Conservation (phyloP, 2,113 vertebrate species). For the Takifugu flavidus region DNA sequence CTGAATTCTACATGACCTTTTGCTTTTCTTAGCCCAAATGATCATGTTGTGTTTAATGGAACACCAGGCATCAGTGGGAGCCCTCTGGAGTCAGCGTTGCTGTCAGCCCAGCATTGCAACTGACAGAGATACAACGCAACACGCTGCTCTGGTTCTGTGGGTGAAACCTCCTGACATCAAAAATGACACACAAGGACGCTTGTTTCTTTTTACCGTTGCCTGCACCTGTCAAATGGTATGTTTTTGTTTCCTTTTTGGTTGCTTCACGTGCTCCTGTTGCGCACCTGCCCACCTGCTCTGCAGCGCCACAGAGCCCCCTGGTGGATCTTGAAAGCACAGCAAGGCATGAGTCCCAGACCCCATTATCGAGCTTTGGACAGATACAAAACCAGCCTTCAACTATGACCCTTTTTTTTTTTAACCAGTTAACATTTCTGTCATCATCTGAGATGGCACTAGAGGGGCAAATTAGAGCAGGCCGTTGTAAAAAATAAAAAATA, state of each 20-base stretch:
- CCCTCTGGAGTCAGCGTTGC: conserved; percentile 6
- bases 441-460: conserved; percentile 43
- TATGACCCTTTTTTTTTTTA: conserved; percentile 2
- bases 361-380: conserved; percentile 11
- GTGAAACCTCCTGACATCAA: conserved; percentile 53
- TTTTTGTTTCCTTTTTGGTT: conserved; percentile 6
- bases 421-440: conserved; percentile 26
- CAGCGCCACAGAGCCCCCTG: conserved; percentile 66
- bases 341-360: conserved; percentile 1
- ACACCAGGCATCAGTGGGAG: conserved; percentile 7
- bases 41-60: conserved; percentile 6
- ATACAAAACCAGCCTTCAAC: conserved; percentile 22
- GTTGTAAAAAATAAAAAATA: conserved; percentile 42
- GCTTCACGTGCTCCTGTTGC: neutral
- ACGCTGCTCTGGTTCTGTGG: conserved; percentile 38
- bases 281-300: conserved; percentile 15
- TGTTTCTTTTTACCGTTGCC: conserved; percentile 49
- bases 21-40: conserved; percentile 32
- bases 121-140: conserved; percentile 30
- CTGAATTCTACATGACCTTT: conserved; percentile 21
- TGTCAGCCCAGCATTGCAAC: conserved; percentile 41
- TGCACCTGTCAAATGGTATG: conserved; percentile 50
- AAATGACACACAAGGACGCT: conserved; percentile 36
- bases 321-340: conserved; percentile 33
- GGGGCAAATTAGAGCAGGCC: conserved; percentile 53